Evolutionary conservation across 1,140 invertebrate genomes (phyloP).

Genomic region (Augochlora pura): DNA sequence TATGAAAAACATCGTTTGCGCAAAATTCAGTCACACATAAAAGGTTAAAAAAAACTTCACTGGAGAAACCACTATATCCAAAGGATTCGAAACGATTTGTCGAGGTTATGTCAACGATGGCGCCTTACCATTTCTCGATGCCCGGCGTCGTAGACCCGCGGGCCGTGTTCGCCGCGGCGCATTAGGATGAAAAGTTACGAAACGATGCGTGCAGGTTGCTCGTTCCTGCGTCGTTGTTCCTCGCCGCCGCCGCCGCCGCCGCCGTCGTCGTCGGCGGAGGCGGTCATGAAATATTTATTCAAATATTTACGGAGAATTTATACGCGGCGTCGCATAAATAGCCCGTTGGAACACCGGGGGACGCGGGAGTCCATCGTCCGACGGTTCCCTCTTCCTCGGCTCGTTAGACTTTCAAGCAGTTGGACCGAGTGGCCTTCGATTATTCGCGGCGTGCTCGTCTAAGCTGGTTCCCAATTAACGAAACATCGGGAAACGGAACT

Average conservation of each 20-base stretch:
- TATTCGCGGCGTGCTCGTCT: slow-evolving; percentile 47
- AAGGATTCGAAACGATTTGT: no score
- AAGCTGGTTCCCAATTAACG: slow-evolving; percentile 47
- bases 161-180: no score
- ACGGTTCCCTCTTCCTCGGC: slow-evolving; percentile 1
- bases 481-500: slow-evolving; percentile 37
- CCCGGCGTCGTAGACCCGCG: no score
- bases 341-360: background rate
- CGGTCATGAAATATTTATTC: slow-evolving; percentile 16
- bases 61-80: no score
- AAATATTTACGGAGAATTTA: slow-evolving; percentile 24
- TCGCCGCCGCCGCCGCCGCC: no score
- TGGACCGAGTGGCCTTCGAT: slow-evolving; percentile 42
- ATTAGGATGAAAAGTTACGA: background rate
- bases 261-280: no score
- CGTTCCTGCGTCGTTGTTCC: background rate
- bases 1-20: no score
- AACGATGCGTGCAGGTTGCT: background rate
- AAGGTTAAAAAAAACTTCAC: no score
- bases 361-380: background rate
- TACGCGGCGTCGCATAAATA: slow-evolving; percentile 1
- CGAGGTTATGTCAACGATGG: no score
- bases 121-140: no score
- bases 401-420: slow-evolving; percentile 54
- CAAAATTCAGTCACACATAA: no score